Percentiles rank a stretch among this genome's conserved stretches.
phyloP scores from a whole-genome alignment of 2,797 vertebrate genomes.

The Labeo calbasu region DNA sequence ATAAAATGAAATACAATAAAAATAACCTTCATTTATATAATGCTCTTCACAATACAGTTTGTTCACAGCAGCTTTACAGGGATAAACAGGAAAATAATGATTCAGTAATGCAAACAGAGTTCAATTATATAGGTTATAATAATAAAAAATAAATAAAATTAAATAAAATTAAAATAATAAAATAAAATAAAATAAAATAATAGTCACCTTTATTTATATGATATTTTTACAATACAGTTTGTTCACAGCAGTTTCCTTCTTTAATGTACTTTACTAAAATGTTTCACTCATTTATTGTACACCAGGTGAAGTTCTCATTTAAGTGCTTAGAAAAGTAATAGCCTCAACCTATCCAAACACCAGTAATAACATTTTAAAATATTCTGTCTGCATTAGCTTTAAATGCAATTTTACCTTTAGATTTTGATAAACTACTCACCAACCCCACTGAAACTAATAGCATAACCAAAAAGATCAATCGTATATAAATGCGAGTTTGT shows the following conservation, averaged over 20 bases:
- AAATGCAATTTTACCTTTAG: not conserved
- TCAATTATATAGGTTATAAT: not conserved
- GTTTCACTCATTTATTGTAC: not conserved
- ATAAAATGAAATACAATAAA: not conserved
- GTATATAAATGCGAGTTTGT: slow-evolving; percentile 11
- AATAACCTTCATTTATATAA: no score
- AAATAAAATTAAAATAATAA: not conserved
- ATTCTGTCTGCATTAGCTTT: not conserved
- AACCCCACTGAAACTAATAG: slow-evolving; percentile 17
- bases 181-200: no score
- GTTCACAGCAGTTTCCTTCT: not conserved
- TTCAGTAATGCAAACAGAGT: not conserved
- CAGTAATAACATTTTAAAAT: not conserved
- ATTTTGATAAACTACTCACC: slow-evolving; percentile 18
- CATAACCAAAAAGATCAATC: slow-evolving; percentile 21
- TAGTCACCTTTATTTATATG: no score
- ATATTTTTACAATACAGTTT: no score
- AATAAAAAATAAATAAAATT: not conserved
- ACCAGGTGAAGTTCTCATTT: not conserved
- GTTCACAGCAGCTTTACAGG: not conserved
- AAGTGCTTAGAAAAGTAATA: not conserved
- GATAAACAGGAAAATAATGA: not conserved
- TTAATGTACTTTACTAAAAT: not conserved
- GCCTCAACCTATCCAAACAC: not conserved
- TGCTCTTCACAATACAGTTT: not conserved